These are phyloP conservation scores for Heliothis peltigera DNA, from an alignment of 2,888 invertebrate genomes.

Conservation along the genomic window DNA sequence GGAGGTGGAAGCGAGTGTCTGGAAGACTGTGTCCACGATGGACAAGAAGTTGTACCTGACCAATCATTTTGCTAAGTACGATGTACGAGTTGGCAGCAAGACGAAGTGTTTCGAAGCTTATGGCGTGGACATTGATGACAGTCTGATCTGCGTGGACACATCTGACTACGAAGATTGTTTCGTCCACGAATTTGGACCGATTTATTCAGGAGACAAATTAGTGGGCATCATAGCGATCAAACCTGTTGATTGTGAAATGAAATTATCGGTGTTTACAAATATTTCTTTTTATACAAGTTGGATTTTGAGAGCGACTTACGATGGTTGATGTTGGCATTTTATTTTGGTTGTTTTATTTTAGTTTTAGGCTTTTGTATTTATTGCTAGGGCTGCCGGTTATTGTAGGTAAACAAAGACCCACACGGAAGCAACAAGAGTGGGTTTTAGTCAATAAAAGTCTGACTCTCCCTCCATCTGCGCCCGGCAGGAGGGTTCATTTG, in stretches of 20 bases:
- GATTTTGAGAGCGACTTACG: constrained; percentile 56
- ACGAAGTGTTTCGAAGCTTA: constrained; percentile 38
- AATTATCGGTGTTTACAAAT: constrained; percentile 68
- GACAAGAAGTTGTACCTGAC: constrained; percentile 31
- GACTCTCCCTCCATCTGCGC: too few relatives aligned
- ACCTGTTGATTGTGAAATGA: constrained; percentile 41
- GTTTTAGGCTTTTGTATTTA: neutral
- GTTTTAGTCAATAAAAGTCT: too few relatives aligned
- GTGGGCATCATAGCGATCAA: constrained; percentile 32
- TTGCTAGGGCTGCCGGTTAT: too few relatives aligned
- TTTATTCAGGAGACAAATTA: constrained; percentile 34
- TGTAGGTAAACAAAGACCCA: too few relatives aligned
- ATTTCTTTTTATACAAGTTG: constrained; percentile 63
- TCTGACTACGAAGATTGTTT: constrained; percentile 29
- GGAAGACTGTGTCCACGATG: constrained; percentile 45
- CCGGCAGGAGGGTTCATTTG: too few relatives aligned
- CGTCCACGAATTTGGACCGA: constrained; percentile 40
- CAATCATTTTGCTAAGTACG: constrained; percentile 39
- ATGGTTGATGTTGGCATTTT: constrained; percentile 2
- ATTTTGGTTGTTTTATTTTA: constrained; percentile 25
- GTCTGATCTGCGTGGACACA: constrained; percentile 32
- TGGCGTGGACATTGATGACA: constrained; percentile 32
- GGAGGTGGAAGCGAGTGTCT: constrained; percentile 37
- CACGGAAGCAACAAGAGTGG: too few relatives aligned
- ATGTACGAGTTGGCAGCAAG: constrained; percentile 13